Conservation (phyloP, 2,797 vertebrate genomes). For the Triplophysa bombifrons region DNA sequence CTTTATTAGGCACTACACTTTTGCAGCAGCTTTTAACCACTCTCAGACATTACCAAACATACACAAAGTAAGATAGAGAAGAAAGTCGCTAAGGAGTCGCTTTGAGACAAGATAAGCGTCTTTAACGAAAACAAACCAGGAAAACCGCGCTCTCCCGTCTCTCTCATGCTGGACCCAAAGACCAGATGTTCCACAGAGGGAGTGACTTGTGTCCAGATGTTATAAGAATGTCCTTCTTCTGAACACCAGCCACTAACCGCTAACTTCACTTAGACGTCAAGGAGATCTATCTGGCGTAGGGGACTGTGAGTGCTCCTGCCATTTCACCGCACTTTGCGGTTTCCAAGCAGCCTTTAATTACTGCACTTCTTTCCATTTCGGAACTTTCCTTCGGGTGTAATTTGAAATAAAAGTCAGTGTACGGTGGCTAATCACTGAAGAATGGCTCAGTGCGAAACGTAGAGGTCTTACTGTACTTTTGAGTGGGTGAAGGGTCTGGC, state of each 20-base stretch:
- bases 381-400: constrained; percentile 27
- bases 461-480: constrained; percentile 29
- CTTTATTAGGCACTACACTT: not conserved
- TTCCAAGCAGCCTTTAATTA: constrained; percentile 22
- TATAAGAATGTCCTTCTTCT: constrained; percentile 45
- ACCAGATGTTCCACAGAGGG: constrained; percentile 53
- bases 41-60: constrained; percentile 13
- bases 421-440: constrained; percentile 24
- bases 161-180: constrained; percentile 17
- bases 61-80: constrained; percentile 1
- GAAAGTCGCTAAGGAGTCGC: constrained; percentile 2
- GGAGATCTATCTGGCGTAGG: constrained; percentile 37
- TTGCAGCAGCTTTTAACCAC: not conserved
- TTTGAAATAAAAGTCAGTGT: constrained; percentile 22
- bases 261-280: constrained; percentile 45
- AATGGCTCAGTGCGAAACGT: constrained; percentile 8
- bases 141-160: not conserved
- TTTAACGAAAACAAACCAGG: constrained; percentile 22
- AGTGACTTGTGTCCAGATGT: constrained; percentile 50
- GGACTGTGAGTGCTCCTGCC: constrained; percentile 24
- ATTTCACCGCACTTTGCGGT: constrained; percentile 29
- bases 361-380: constrained; percentile 24
- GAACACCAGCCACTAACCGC: constrained; percentile 34
- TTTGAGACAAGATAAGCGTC: constrained; percentile 20
- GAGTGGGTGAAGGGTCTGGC: constrained; percentile 42